Conservation (phyloP, 2,888 invertebrate species). For the Mamestra brassicae region DNA sequence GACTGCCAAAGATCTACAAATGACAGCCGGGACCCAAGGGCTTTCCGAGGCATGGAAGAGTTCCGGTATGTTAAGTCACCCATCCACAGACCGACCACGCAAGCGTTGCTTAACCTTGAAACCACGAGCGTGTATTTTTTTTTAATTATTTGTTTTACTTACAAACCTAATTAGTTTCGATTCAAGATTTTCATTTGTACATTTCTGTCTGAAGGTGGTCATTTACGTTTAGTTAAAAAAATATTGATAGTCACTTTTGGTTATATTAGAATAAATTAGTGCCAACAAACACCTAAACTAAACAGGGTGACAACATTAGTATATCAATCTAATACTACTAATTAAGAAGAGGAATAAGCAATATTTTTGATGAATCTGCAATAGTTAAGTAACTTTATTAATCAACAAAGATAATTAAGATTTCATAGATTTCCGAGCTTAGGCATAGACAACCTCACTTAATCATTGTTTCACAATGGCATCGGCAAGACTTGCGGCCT, state of each 20-base stretch:
- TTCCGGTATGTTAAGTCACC: too few relatives aligned
- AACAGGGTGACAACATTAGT: not conserved
- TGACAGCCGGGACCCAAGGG: too few relatives aligned
- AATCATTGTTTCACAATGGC: conserved; percentile 68
- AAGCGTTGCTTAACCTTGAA: too few relatives aligned
- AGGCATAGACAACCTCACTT: conserved; percentile 57
- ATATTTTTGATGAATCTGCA: not conserved
- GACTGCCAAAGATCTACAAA: too few relatives aligned
- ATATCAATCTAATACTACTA: not conserved
- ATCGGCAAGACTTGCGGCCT: conserved; percentile 69
- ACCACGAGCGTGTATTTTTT: too few relatives aligned
- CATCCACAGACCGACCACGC: too few relatives aligned
- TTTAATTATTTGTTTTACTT: too few relatives aligned
- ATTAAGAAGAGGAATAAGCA: not conserved
- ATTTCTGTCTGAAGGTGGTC: not conserved
- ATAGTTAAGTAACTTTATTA: not conserved
- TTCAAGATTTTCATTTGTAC: not conserved
- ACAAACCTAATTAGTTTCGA: not conserved
- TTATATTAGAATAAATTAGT: not conserved
- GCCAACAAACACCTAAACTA: not conserved
- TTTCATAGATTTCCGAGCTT: conserved; percentile 37
- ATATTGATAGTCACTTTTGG: conserved; percentile 2
- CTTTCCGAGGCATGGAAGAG: too few relatives aligned
- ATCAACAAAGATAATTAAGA: not conserved
- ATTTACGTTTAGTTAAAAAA: too few relatives aligned